phyloP scores from a whole-genome alignment of 2,888 invertebrate species.

The Calephelis perditalis region DNA sequence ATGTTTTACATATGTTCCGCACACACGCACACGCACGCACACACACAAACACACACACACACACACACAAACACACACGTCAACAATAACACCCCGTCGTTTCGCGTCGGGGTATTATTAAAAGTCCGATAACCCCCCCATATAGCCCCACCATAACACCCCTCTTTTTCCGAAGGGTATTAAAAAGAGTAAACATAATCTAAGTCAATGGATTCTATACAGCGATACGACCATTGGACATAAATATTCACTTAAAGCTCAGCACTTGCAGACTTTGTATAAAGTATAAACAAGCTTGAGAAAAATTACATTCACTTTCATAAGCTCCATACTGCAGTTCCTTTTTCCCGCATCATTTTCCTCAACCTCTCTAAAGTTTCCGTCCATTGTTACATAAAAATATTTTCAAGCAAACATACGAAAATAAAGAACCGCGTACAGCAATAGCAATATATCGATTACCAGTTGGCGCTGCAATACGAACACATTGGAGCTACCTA shows the following conservation, averaged over 20 bases:
- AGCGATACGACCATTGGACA: background rate
- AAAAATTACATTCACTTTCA: constrained; percentile 7
- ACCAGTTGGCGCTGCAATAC: constrained; percentile 2
- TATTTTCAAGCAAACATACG: background rate
- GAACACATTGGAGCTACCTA: constrained; percentile 1
- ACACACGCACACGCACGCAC: too few species aligned
- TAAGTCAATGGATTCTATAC: background rate
- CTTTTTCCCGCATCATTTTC: constrained; percentile 10
- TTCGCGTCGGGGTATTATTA: too few species aligned
- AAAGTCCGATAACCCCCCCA: too few species aligned
- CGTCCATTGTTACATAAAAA: constrained; percentile 1
- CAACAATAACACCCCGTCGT: too few species aligned
- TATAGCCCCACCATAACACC: too few species aligned
- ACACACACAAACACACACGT: too few species aligned
- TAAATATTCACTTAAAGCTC: constrained; percentile 7
- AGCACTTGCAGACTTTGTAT: background rate
- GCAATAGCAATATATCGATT: constrained; percentile 8
- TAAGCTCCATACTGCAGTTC: constrained; percentile 5
- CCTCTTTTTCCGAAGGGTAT: too few species aligned
- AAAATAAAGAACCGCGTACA: background rate
- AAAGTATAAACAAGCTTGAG: constrained; percentile 5
- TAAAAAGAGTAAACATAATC: too few species aligned
- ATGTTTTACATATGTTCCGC: too few species aligned
- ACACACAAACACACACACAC: too few species aligned
- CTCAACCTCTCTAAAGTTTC: background rate